Conservation (phyloP, 2,797 vertebrate species). For the Molossus molossus region DNA sequence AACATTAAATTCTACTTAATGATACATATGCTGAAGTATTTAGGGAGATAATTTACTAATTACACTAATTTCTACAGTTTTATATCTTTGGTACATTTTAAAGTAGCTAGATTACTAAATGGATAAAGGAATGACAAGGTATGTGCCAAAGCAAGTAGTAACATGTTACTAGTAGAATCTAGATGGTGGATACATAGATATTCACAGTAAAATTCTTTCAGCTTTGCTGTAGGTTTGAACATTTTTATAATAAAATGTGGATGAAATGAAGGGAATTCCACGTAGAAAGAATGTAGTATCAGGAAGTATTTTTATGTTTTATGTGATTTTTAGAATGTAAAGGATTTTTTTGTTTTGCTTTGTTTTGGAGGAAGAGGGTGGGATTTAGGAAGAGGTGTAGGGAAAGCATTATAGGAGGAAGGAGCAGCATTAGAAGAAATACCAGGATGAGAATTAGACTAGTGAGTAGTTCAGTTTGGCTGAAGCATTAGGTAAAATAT, state of each 20-base stretch:
- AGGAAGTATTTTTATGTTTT: slow-evolving; percentile 55
- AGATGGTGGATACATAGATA: background rate
- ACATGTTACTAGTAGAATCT: slow-evolving; percentile 16
- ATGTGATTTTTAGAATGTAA: slow-evolving; percentile 44
- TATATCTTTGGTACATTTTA: background rate
- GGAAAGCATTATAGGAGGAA: background rate
- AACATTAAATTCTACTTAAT: slow-evolving; percentile 2
- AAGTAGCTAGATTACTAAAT: slow-evolving; percentile 10
- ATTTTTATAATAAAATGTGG: slow-evolving; percentile 41
- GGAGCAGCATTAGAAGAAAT: slow-evolving; percentile 26
- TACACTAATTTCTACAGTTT: background rate
- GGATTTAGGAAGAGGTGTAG: background rate
- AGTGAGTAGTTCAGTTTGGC: background rate
- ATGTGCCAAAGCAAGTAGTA: background rate
- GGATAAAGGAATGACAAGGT: slow-evolving; percentile 28
- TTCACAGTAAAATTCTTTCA: slow-evolving; percentile 53
- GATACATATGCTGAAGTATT: slow-evolving; percentile 15
- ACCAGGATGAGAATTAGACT: slow-evolving; percentile 18
- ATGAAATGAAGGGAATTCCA: background rate
- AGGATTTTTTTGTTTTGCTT: background rate
- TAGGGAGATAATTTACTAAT: slow-evolving; percentile 35
- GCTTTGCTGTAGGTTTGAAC: background rate
- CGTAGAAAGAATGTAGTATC: background rate
- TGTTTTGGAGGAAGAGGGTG: too few relatives aligned
- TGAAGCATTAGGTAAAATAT: slow-evolving; percentile 21